Conservation (phyloP, 1,140 invertebrate genomes). For the Oscheius sp. region DNA sequence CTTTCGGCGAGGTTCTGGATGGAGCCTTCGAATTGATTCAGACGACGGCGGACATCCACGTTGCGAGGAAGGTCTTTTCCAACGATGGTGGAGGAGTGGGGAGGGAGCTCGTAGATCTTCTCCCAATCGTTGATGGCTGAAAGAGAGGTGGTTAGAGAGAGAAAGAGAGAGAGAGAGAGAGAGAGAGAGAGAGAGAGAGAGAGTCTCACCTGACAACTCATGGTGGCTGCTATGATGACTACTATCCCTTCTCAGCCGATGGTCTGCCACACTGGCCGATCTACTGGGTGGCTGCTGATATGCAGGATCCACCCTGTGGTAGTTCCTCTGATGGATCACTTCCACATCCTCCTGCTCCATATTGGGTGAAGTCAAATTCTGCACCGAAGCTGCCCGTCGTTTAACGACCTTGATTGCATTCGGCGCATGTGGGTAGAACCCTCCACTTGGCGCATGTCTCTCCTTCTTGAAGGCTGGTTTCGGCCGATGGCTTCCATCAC, state of each 20-base stretch:
- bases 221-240: slow-evolving; percentile 2
- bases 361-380: slow-evolving; percentile 32
- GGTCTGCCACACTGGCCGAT: slow-evolving; percentile 1
- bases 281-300: slow-evolving; percentile 2
- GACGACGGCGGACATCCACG: slow-evolving; percentile 50
- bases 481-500: slow-evolving; percentile 58
- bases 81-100: slow-evolving; percentile 52
- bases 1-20: slow-evolving; percentile 23
- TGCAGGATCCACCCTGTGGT: slow-evolving; percentile 33
- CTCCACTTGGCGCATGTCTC: slow-evolving; percentile 48
- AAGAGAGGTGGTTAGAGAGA: too few species aligned
- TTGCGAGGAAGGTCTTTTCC: slow-evolving; percentile 46
- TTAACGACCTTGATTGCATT: slow-evolving; percentile 57
- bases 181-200: neutral
- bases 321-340: slow-evolving; percentile 50
- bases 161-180: neutral
- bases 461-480: slow-evolving; percentile 49
- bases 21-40: slow-evolving; percentile 46
- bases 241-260: slow-evolving; percentile 5
- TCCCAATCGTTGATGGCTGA: slow-evolving; percentile 50
- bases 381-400: slow-evolving; percentile 39
- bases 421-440: slow-evolving; percentile 58
- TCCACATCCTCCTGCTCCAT: slow-evolving; percentile 41
- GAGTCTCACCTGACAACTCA: neutral
- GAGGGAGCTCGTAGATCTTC: slow-evolving; percentile 57